Conservation (phyloP, 64 coral and sea anemone species). For the Orbicella faveolata region DNA sequence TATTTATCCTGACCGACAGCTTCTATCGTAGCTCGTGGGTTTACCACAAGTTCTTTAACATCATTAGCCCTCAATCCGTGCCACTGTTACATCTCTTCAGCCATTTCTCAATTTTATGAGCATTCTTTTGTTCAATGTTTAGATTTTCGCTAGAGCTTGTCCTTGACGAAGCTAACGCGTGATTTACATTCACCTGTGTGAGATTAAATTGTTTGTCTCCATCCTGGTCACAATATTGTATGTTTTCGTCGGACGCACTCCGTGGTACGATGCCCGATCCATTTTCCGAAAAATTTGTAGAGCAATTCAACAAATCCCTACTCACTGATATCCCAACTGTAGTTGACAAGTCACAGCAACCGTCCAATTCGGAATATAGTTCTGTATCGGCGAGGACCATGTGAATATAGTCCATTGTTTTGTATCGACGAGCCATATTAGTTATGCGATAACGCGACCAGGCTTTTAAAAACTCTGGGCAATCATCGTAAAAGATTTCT, state of each 20-base stretch:
- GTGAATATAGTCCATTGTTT: constrained; percentile 97
- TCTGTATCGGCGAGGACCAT: constrained; percentile 82
- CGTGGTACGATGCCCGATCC: constrained; percentile 80
- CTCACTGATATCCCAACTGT: constrained; percentile 75
- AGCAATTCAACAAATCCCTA: constrained; percentile 72
- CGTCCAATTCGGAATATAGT: constrained; percentile 43
- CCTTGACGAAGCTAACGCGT: constrained; percentile 60
- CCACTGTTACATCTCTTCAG: constrained; percentile 75
- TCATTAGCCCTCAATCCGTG: background rate
- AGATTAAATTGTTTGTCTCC: constrained; percentile 43
- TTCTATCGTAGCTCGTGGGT: background rate
- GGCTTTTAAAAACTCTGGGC: constrained; percentile 85
- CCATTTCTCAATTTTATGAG: constrained; percentile 89
- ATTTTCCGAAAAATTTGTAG: constrained; percentile 54
- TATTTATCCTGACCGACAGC: background rate
- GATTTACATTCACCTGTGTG: constrained; percentile 76
- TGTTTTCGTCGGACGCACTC: constrained; percentile 79
- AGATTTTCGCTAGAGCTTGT: constrained; percentile 70
- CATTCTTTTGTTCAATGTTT: constrained; percentile 58
- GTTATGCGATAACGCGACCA: constrained; percentile 92
- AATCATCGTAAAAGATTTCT: constrained; percentile 89
- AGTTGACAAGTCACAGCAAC: constrained; percentile 60
- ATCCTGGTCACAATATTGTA: constrained; percentile 61
- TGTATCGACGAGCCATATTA: constrained; percentile 87
- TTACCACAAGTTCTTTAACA: constrained; percentile 4